Conservation (phyloP, 2,888 invertebrate genomes). For the Steromphala cineraria region DNA sequence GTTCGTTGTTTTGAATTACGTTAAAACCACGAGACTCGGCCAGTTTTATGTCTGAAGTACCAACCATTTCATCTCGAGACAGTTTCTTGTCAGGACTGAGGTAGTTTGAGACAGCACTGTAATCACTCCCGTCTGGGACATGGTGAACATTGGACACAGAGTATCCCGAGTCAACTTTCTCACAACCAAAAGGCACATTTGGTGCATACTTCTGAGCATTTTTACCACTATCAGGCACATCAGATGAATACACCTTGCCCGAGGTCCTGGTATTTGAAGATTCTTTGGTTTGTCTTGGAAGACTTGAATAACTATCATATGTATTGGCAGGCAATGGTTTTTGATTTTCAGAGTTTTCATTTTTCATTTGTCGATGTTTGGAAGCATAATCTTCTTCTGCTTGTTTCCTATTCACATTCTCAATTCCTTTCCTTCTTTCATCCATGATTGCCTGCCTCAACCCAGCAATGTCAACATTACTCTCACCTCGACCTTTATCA, state of each 20-base stretch:
- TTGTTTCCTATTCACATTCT: not conserved
- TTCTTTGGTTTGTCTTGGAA: no score
- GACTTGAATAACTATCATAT: no score
- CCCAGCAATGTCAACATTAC: not conserved
- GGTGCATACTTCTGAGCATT: not conserved
- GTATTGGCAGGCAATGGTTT: no score
- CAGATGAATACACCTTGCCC: no score
- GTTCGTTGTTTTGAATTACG: not conserved
- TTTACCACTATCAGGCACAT: not conserved
- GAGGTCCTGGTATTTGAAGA: no score
- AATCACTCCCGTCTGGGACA: constrained; percentile 59
- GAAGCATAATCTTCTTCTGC: no score
- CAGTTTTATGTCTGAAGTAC: constrained; percentile 50
- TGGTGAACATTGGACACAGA: constrained; percentile 48
- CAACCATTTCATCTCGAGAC: constrained; percentile 49
- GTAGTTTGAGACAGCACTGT: constrained; percentile 49
- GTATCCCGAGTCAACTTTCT: not conserved
- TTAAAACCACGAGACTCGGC: constrained; percentile 57
- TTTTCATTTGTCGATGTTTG: no score
- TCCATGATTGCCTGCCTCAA: constrained; percentile 1
- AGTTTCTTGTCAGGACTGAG: constrained; percentile 44
- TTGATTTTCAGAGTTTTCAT: no score
- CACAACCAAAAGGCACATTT: not conserved
- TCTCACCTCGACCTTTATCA: not conserved
- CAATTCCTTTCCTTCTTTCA: not conserved